phyloP scores from a whole-genome alignment of 2,113 vertebrate species.

The Dermatemys mawii region DNA sequence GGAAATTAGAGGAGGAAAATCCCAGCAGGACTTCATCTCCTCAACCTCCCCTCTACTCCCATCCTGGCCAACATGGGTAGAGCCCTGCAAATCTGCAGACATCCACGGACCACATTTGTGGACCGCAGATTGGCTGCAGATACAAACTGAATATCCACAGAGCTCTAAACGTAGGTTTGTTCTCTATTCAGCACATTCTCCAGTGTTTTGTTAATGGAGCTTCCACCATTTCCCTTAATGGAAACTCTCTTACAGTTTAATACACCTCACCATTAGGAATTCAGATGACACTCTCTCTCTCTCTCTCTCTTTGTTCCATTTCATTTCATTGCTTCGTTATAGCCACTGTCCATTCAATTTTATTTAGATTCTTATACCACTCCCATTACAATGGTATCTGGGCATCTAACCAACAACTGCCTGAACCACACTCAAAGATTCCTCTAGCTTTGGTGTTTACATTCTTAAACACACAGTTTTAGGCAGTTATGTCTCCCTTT shows the following conservation, averaged over 20 bases:
- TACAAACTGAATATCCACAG: too few species aligned
- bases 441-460: slow-evolving; percentile 31
- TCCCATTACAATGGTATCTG: not conserved
- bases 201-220: not conserved
- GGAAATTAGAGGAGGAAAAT: not conserved
- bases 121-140: too few species aligned
- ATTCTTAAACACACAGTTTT: slow-evolving; percentile 55
- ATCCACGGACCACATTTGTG: too few species aligned
- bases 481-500: slow-evolving; percentile 55
- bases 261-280: not conserved
- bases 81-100: too few species aligned
- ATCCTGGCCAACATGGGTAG: not conserved
- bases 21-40: not conserved
- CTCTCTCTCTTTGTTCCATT: not conserved
- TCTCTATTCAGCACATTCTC: not conserved
- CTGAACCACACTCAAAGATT: not conserved
- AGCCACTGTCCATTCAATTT: not conserved
- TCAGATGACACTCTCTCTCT: fast-evolving
- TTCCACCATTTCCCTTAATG: not conserved
- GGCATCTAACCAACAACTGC: not conserved
- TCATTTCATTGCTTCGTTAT: slow-evolving; percentile 1
- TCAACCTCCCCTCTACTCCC: not conserved
- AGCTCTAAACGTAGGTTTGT: not conserved
- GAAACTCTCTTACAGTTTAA: not conserved
- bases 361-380: not conserved